phyloP scores from a whole-genome alignment of 2,113 vertebrate genomes.

The Dendropsophus ebraccatus region DNA sequence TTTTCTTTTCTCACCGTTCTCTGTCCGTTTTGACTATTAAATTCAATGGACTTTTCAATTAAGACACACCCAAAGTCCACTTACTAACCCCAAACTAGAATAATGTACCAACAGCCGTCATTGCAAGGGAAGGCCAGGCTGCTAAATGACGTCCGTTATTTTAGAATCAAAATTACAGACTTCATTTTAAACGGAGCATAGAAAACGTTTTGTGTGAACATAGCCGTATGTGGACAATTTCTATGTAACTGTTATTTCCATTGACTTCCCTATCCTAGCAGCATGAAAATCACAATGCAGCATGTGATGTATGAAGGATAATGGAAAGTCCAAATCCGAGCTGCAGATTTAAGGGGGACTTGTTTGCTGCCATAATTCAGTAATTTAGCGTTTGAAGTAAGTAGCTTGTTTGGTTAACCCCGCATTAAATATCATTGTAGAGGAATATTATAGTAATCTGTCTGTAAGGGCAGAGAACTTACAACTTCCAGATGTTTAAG shows the following conservation, averaged over 20 bases:
- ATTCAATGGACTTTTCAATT: too few relatives aligned
- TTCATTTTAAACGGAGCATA: too few relatives aligned
- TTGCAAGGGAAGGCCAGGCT: too few relatives aligned
- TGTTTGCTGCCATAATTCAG: not conserved
- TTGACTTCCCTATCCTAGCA: not conserved
- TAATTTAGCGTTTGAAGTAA: conserved; percentile 7
- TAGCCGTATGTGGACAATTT: not conserved
- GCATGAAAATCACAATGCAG: not conserved
- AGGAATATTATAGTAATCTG: conserved; percentile 36
- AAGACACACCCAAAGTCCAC: too few relatives aligned
- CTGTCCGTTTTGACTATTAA: too few relatives aligned
- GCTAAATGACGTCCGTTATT: too few relatives aligned
- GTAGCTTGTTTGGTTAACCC: conserved; percentile 32
- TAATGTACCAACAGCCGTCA: too few relatives aligned
- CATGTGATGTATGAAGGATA: not conserved
- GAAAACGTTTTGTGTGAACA: too few relatives aligned
- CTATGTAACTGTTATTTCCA: not conserved
- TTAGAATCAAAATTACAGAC: too few relatives aligned
- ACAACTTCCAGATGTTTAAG: conserved; percentile 38
- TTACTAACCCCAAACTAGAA: too few relatives aligned
- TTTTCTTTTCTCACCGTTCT: too few relatives aligned
- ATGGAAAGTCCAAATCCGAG: not conserved
- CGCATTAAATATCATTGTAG: conserved; percentile 12
- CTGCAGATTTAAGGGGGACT: not conserved
- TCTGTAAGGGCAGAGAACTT: conserved; percentile 31